These are phyloP conservation scores for Apoda limacodes DNA, from an alignment of 2,888 invertebrate genomes.

Conservation along the genomic window DNA sequence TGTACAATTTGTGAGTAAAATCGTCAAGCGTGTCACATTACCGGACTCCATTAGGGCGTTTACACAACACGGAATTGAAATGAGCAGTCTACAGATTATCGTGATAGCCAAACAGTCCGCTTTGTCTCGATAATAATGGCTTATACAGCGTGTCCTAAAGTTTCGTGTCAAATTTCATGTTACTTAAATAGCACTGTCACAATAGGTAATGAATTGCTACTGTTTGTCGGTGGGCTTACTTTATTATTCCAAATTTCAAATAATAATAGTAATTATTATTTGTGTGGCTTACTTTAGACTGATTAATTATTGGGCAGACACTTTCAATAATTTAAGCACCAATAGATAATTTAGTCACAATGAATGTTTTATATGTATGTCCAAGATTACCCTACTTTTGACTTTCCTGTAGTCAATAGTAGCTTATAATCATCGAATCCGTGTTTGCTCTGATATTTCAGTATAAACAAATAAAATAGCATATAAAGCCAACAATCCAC, in stretches of 20 bases:
- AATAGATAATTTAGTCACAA: no score
- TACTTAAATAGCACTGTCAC: conserved; percentile 22
- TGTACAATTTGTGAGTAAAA: conserved; percentile 69
- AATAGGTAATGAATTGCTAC: conserved; percentile 25
- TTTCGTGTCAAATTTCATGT: conserved; percentile 10
- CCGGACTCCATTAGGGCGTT: conserved; percentile 65
- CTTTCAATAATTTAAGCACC: no score
- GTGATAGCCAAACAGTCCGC: conserved; percentile 63
- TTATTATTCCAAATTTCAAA: conserved; percentile 6
- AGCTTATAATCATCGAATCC: no score
- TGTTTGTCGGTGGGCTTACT: conserved; percentile 1
- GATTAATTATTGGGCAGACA: no score
- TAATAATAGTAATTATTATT: not conserved
- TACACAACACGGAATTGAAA: conserved; percentile 69
- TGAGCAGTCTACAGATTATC: conserved; percentile 66
- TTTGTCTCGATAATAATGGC: conserved; percentile 63
- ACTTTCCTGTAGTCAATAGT: no score
- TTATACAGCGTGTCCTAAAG: conserved; percentile 45
- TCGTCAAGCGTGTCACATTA: conserved; percentile 71
- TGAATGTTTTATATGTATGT: no score
- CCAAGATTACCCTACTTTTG: no score
- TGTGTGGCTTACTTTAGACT: not conserved
- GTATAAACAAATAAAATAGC: no score
- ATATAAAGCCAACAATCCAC: no score
- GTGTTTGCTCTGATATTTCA: no score